Conservation (phyloP, 2,797 vertebrate genomes). For the Platalea minor region DNA sequence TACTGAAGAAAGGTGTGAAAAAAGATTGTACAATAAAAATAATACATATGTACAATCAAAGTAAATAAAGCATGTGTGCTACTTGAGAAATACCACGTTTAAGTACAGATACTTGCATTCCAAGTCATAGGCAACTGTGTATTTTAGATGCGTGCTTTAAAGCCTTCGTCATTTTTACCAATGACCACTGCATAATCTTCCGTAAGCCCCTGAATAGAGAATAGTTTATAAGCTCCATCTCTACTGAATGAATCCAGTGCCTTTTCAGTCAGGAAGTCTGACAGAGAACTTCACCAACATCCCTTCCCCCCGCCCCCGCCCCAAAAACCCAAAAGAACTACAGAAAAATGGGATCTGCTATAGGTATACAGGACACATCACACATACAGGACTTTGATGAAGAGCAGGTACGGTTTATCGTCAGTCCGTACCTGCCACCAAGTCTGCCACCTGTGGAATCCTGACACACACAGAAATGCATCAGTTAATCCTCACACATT, state of each 20-base stretch:
- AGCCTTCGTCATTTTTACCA: neutral
- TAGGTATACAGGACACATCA: neutral
- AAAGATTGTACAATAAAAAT: neutral
- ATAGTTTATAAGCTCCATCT: neutral
- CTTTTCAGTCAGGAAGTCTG: neutral
- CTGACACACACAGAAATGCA: neutral
- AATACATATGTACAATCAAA: neutral
- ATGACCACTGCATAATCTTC: neutral
- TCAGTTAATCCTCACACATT: neutral
- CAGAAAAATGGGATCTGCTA: neutral
- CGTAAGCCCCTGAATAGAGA: neutral
- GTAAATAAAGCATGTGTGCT: neutral
- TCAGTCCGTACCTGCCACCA: neutral
- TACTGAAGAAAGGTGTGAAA: neutral
- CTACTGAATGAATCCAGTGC: neutral
- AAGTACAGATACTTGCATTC: neutral
- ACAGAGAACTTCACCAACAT: neutral
- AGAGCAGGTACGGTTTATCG: neutral
- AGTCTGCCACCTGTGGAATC: neutral
- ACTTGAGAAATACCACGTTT: neutral
- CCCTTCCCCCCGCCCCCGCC: accelerated
- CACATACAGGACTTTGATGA: neutral
- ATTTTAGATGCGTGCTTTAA: neutral
- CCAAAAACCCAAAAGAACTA: neutral
- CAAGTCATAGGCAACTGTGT: neutral